Conservation (phyloP, 1,140 invertebrate species). For the Pogonus chalceus region DNA sequence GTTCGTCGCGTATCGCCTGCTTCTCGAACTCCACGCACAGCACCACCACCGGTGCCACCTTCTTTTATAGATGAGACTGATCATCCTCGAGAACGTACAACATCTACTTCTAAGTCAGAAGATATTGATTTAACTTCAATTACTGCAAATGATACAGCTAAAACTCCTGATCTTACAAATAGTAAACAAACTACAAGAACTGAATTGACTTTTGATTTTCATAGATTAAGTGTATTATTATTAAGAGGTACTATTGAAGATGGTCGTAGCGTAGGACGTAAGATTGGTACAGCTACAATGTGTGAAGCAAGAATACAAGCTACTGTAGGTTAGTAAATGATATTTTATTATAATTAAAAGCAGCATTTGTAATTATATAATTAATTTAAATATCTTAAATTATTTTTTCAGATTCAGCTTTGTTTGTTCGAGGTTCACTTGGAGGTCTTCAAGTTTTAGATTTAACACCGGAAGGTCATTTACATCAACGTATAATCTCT, state of each 20-base stretch:
- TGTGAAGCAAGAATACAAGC: constrained; percentile 82
- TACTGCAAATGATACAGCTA: constrained; percentile 13
- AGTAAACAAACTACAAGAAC: constrained; percentile 37
- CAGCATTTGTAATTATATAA: background rate
- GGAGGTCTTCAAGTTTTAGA: constrained; percentile 87
- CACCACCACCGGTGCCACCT: constrained; percentile 22
- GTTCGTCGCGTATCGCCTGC: constrained; percentile 59
- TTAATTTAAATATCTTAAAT: background rate
- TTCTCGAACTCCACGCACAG: constrained; percentile 25
- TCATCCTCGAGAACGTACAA: background rate
- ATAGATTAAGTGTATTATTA: constrained; percentile 78
- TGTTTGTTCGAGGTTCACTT: constrained; percentile 71
- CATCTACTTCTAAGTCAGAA: constrained; percentile 14
- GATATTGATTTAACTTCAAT: background rate
- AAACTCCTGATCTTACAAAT: constrained; percentile 10
- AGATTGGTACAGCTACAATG: constrained; percentile 89
- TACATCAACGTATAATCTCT: constrained; percentile 75
- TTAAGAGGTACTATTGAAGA: constrained; percentile 67
- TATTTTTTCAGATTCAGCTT: constrained; percentile 35
- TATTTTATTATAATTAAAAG: constrained; percentile 4
- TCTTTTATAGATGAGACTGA: constrained; percentile 17
- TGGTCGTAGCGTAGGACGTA: constrained; percentile 60
- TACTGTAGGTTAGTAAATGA: constrained; percentile 60
- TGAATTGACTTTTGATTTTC: constrained; percentile 87
- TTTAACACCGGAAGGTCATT: constrained; percentile 70